Evolutionary conservation across 2,797 vertebrate genomes (phyloP).

Genomic region (Platyrinchus mystaceus): DNA sequence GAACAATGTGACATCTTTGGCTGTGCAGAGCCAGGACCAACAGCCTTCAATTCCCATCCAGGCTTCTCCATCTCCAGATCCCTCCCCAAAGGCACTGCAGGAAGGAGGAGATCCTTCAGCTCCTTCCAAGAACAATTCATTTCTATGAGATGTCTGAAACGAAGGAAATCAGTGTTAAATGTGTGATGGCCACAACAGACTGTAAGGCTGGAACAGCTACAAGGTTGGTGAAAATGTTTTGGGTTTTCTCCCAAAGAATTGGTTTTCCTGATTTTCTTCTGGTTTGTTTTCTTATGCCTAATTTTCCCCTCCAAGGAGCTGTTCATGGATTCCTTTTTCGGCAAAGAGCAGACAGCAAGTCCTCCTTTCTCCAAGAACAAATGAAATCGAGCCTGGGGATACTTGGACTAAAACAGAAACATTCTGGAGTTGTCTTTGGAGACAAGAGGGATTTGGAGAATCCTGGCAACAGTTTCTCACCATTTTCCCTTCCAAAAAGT

Average conservation of each 20-base stretch:
- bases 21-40: background rate
- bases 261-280: background rate
- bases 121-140: background rate
- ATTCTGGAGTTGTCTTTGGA: background rate
- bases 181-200: background rate
- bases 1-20: background rate
- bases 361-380: conserved; percentile 5
- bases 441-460: conserved; percentile 8
- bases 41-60: background rate
- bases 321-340: background rate
- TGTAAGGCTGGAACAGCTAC: background rate
- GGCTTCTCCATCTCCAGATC: background rate
- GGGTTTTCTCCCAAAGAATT: background rate
- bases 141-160: background rate
- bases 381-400: background rate
- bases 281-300: background rate
- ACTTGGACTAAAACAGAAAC: background rate
- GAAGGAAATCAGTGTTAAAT: background rate
- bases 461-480: background rate
- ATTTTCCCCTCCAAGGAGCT: background rate
- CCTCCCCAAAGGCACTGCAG: background rate
- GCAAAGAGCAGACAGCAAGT: background rate
- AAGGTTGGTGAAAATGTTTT: rapidly evolving
- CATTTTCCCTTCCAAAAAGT: conserved; percentile 9
- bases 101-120: background rate